A percentile compares a stretch with the other conserved stretches of the same genome.
phyloP scores from a whole-genome alignment of 2,113 vertebrate species.

The Eurystomus gularis region DNA sequence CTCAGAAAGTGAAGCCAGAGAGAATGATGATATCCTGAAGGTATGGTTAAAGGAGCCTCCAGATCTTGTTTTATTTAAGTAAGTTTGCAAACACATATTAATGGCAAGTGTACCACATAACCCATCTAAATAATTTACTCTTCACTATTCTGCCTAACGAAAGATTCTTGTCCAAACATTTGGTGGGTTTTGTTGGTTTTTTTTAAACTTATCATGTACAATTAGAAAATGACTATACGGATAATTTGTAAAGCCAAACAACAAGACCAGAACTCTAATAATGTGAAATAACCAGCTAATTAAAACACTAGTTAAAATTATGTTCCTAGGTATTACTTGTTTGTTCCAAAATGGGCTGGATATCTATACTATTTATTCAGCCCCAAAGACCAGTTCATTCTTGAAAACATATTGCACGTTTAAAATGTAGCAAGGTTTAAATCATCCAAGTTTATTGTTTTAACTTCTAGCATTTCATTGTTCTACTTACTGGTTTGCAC shows the following conservation, averaged over 20 bases:
- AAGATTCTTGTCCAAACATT: slow-evolving; percentile 21
- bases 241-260: slow-evolving; percentile 35
- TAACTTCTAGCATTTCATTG: slow-evolving; percentile 53
- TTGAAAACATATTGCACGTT: slow-evolving; percentile 54
- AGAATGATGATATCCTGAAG: slow-evolving; percentile 16
- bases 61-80: background rate
- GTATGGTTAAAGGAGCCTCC: background rate
- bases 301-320: slow-evolving; percentile 46
- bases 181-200: background rate
- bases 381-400: slow-evolving; percentile 55
- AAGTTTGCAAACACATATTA: slow-evolving; percentile 10
- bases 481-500: slow-evolving; percentile 48
- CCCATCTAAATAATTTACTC: slow-evolving; percentile 32
- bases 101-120: background rate
- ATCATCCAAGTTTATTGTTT: slow-evolving; percentile 46
- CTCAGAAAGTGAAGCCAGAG: background rate
- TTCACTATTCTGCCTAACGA: slow-evolving; percentile 5
- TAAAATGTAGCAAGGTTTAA: slow-evolving; percentile 56
- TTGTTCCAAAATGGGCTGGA: slow-evolving; percentile 43
- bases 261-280: background rate
- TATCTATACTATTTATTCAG: slow-evolving; percentile 46
- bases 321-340: slow-evolving; percentile 33
- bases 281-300: slow-evolving; percentile 52
- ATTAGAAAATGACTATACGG: slow-evolving; percentile 6
- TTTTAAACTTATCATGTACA: background rate